Evolutionary conservation across 2,888 invertebrate genomes (phyloP).

Genomic region (Brachyptera putata): DNA sequence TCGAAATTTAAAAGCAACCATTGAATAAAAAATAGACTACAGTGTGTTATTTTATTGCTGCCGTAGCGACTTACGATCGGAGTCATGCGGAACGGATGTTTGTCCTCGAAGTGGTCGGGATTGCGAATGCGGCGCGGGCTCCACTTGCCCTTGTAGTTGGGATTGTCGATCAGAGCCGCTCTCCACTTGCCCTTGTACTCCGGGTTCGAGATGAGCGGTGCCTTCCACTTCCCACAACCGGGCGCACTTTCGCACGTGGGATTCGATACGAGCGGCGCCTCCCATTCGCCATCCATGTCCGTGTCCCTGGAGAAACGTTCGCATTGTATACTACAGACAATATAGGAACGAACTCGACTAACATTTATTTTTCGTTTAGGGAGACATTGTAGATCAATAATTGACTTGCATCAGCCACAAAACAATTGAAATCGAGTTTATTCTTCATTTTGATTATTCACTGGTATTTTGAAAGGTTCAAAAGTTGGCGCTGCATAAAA

Average conservation of each 20-base stretch:
- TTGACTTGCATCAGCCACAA: no score
- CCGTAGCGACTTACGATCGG: slow-evolving; percentile 89
- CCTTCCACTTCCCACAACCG: slow-evolving; percentile 90
- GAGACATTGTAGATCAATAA: no score
- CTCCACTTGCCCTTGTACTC: slow-evolving; percentile 92
- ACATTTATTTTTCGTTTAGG: no score
- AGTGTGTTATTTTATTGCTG: no score
- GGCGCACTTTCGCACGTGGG: slow-evolving; percentile 71
- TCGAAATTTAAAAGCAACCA: no score
- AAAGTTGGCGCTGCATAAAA: no score
- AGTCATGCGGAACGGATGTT: slow-evolving; percentile 83
- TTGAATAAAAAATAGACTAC: no score
- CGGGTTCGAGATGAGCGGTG: slow-evolving; percentile 83
- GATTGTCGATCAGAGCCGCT: slow-evolving; percentile 84
- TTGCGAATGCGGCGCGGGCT: slow-evolving; percentile 79
- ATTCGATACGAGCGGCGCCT: slow-evolving; percentile 88
- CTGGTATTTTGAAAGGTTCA: no score
- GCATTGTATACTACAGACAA: no score
- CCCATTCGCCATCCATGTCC: slow-evolving; percentile 99
- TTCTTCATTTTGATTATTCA: no score
- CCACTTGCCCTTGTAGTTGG: slow-evolving; percentile 96
- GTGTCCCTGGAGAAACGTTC: slow-evolving; percentile 64
- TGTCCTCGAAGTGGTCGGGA: slow-evolving; percentile 90
- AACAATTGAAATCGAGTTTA: no score
- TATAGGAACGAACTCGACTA: no score